Base-by-base conservation (phyloP, 2,888 invertebrate species). In the Scaptomyza parva region DNA sequence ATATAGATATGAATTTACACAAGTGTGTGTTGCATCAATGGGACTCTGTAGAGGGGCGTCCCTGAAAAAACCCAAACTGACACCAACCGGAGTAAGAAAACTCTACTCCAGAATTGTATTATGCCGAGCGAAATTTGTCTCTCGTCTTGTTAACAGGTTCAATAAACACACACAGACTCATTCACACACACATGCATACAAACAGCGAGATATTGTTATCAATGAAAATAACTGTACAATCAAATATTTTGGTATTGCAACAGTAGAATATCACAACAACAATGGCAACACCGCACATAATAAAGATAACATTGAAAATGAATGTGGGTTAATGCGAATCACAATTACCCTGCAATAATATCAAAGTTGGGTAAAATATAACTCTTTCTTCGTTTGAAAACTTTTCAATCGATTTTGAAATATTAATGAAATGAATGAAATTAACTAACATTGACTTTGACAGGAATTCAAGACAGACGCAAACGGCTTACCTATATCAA, bases 151-250 rank as follows among this genome's bases (percentile, higher is more conserved):
- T 22, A 51, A 33, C 37, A 63, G 22, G 41, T 51, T 3, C 18
- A 54, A 47, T n/a, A n/a, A 9, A n/a, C 47, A 20, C 12, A 22
- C 14, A 45, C 14, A 14, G 39, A 44, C 7, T 53, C 48, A 78
- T 37, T 51, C 44, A 28, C 26, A 51, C 17, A 43, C 39, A 52
- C 54, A 47, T 52, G 28, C 33, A 14, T 20, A 24, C 43, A 52
- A 14, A 35, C 40, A 8, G 45, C 24, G 55, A 75, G 85, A 87
- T 82, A 87, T 50, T 87, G 69, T 69, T 82, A 82, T 87, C 82
- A 87, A 78, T 76, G 73, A 28, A 66, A 78, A 67, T 61, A 78
- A 60, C 57, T 62, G 55, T 66, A 67, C 58, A 75, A 84, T 80
- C 71, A 83, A 67, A 86, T 66, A 67, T 59, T 65, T 74, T 57